Conservation (phyloP, 2,888 invertebrate species). For the Polydrusus pterygomalis region DNA sequence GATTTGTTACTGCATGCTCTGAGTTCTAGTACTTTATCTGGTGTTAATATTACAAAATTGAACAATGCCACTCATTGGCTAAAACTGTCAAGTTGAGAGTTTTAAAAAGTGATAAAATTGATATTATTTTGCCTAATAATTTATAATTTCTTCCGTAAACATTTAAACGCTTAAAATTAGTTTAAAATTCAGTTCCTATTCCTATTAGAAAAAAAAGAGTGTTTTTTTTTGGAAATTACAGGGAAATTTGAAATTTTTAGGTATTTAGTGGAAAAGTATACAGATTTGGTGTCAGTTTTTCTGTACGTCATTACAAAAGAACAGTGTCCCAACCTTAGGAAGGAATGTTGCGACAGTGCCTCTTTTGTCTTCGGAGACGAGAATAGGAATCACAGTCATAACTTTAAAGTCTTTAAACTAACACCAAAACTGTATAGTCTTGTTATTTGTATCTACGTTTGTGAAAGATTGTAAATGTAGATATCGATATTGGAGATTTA, state of each 20-base stretch:
- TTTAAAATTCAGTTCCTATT: conserved; percentile 38
- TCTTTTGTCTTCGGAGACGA: too few species aligned
- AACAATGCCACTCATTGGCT: background rate
- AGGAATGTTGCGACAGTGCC: too few species aligned
- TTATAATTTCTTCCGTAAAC: conserved; percentile 7
- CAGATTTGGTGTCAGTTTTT: background rate
- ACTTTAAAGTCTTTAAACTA: background rate
- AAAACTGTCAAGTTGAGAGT: background rate
- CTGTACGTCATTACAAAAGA: background rate
- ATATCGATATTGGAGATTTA: too few species aligned
- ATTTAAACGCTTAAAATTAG: conserved; percentile 13
- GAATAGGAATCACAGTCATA: too few species aligned
- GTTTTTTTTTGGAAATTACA: conserved; percentile 42
- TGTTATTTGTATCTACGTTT: background rate
- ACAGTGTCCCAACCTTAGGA: too few species aligned
- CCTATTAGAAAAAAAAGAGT: conserved; percentile 19
- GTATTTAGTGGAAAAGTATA: background rate
- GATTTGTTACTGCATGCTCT: background rate
- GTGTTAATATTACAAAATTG: background rate
- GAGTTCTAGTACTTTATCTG: background rate
- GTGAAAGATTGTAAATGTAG: background rate
- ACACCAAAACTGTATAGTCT: background rate
- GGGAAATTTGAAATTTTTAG: conserved; percentile 31
- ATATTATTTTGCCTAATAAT: background rate
- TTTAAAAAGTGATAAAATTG: background rate